Base-by-base conservation (phyloP, 2,113 vertebrate species). In the Elaphurus davidianus region DNA sequence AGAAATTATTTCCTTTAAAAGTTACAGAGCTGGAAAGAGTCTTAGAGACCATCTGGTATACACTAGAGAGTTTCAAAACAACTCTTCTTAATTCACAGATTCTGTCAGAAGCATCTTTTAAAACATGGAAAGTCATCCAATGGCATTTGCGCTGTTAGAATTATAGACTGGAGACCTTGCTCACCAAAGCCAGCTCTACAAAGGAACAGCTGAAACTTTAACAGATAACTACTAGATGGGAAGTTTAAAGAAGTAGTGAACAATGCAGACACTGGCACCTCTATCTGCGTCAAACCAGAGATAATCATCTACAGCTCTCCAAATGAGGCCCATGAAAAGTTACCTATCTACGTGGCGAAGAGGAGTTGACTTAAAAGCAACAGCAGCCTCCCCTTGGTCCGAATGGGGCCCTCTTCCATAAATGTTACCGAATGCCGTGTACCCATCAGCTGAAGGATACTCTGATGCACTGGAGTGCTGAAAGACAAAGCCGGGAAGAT, bases 291-390 rank as follows among this genome's bases (percentile, higher is more conserved):
- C n/a, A 25, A 94, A 94, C 92, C 82, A 4, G 87, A 98, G 99
- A 97, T 98, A 98, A 99, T 99, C 99, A 99, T 99, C 99, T 99
- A 99, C 87, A 98, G 98, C 98, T 90, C 54, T 92, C 92, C 33
- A 52, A 43, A 84, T 8, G 43, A 96, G 33, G 0, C 5, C 43
- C 60, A 90, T 12, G 92, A 88, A 76, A 52, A n/a, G 97, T 99
- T 99, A 99, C 99, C 99, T 99, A 98, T 99, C 99, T 97, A 99
- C 98, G 94, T 98, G 99, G 83, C 98, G 99, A 98, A 98, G 99
- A 98, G 99, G 98, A 78, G 99, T 99, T 97, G 99, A 99, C 98
- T 99, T 99, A 98, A 99, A 99, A 91, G 99, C 99, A 76, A 99
- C 99, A 93, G 99, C 81, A 11, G 99, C 99, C 9, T 98, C 97